Evolutionary conservation across 2,113 vertebrate genomes (phyloP).

Genomic region (Ictalurus punctatus): DNA sequence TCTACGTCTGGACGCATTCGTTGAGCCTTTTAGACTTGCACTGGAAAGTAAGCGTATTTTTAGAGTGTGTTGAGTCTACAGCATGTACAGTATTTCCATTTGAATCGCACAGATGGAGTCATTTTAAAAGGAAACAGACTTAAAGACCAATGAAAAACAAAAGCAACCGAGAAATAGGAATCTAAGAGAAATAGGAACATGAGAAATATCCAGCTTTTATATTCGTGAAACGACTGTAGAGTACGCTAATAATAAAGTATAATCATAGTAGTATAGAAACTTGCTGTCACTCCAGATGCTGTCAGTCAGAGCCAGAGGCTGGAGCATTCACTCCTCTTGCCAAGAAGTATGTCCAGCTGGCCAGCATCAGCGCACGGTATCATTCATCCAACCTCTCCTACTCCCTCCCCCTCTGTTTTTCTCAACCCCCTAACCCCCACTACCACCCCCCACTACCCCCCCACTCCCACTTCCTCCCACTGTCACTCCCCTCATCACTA

Average conservation of each 20-base stretch:
- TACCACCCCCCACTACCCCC: not conserved
- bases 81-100: slow-evolving; percentile 42
- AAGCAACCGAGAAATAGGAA: slow-evolving; percentile 8
- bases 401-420: slow-evolving; percentile 15
- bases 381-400: slow-evolving; percentile 61
- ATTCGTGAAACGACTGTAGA: slow-evolving; percentile 34
- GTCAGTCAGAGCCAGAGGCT: slow-evolving; percentile 80
- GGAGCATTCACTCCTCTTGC: slow-evolving; percentile 74
- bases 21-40: slow-evolving; percentile 26
- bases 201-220: slow-evolving; percentile 55
- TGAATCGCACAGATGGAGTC: slow-evolving; percentile 38
- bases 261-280: not conserved
- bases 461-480: not conserved
- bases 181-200: not conserved
- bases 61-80: slow-evolving; percentile 55
- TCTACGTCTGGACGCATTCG: slow-evolving; percentile 39
- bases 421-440: not conserved
- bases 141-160: slow-evolving; percentile 10
- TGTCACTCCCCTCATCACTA: slow-evolving; percentile 6
- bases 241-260: not conserved
- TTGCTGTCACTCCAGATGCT: slow-evolving; percentile 75
- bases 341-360: slow-evolving; percentile 81
- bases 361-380: slow-evolving; percentile 70
- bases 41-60: slow-evolving; percentile 49
- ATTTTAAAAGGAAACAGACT: slow-evolving; percentile 30